phyloP scores from a whole-genome alignment of 2,888 invertebrate species.

The Sclerodermus sp. region DNA sequence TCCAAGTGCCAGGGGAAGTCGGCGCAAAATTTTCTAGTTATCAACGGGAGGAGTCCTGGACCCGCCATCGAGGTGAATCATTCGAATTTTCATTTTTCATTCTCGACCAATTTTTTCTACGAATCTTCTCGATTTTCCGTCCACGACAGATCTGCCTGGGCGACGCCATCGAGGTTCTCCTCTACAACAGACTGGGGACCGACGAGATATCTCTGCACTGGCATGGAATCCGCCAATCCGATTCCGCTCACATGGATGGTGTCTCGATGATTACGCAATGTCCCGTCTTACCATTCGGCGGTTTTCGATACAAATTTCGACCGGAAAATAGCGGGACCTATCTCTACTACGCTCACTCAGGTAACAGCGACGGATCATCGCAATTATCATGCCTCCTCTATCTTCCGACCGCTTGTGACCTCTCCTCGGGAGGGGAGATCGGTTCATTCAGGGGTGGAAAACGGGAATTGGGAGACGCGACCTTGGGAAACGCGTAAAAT shows the following conservation, averaged over 20 bases:
- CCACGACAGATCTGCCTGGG: conserved; percentile 36
- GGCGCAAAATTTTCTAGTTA: conserved; percentile 22
- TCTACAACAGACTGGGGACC: conserved; percentile 34
- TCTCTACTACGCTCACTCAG: conserved; percentile 53
- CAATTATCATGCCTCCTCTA: too few species aligned
- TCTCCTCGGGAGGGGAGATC: too few species aligned
- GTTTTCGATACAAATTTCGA: conserved; percentile 43
- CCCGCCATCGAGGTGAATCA: conserved; percentile 45
- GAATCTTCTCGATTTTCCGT: too few species aligned
- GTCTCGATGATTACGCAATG: conserved; percentile 57
- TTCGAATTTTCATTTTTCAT: too few species aligned
- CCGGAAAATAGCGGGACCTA: conserved; percentile 35
- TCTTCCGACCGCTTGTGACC: too few species aligned
- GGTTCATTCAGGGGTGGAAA: too few species aligned
- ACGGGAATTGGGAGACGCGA: too few species aligned
- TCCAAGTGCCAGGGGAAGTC: too few species aligned
- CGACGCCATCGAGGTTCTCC: conserved; percentile 35
- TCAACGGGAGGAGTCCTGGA: conserved; percentile 43
- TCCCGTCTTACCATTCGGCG: conserved; percentile 47
- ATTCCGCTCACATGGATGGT: conserved; percentile 54
- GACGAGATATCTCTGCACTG: conserved; percentile 57
- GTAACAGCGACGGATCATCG: too few species aligned
- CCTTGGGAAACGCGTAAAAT: too few species aligned
- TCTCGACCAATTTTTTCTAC: neutral
- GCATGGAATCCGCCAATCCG: conserved; percentile 57